phyloP scores from a whole-genome alignment of 2,888 invertebrate species.

The Omphaloscelis lunosa region DNA sequence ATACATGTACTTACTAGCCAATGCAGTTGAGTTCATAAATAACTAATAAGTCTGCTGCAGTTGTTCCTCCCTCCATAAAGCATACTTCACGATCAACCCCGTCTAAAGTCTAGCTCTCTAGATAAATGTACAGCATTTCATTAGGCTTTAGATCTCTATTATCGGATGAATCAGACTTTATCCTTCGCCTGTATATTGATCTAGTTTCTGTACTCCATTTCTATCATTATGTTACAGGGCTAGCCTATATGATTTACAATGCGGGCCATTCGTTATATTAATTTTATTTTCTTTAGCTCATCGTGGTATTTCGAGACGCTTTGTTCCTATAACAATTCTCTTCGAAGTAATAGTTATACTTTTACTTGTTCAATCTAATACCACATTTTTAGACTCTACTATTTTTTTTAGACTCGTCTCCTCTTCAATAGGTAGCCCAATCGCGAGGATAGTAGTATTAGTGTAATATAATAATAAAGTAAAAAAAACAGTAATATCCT shows the following conservation, averaged over 20 bases:
- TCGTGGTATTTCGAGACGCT: background rate
- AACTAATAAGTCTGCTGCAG: slow-evolving; percentile 31
- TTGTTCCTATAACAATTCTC: background rate
- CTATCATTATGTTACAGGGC: slow-evolving; percentile 4
- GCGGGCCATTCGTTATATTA: background rate
- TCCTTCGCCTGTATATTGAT: slow-evolving; percentile 12
- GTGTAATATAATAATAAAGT: no score
- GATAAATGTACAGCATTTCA: slow-evolving; percentile 27
- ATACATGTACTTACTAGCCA: background rate
- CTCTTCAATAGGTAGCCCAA: background rate
- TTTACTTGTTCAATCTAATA: background rate
- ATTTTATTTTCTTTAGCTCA: background rate
- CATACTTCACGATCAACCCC: slow-evolving; percentile 16
- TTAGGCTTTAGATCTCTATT: slow-evolving; percentile 24
- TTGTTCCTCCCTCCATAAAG: background rate
- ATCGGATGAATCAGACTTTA: slow-evolving; percentile 28
- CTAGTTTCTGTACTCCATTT: slow-evolving; percentile 6
- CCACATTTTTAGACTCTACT: background rate
- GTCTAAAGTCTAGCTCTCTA: slow-evolving; percentile 1
- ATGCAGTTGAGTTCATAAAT: slow-evolving; percentile 41
- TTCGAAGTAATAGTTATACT: background rate
- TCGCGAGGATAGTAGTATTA: background rate
- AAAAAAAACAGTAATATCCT: no score
- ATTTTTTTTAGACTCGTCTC: background rate
- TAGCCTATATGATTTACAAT: slow-evolving; percentile 20